phyloP scores from a whole-genome alignment of 2,113 vertebrate species.

The Zootoca vivipara region DNA sequence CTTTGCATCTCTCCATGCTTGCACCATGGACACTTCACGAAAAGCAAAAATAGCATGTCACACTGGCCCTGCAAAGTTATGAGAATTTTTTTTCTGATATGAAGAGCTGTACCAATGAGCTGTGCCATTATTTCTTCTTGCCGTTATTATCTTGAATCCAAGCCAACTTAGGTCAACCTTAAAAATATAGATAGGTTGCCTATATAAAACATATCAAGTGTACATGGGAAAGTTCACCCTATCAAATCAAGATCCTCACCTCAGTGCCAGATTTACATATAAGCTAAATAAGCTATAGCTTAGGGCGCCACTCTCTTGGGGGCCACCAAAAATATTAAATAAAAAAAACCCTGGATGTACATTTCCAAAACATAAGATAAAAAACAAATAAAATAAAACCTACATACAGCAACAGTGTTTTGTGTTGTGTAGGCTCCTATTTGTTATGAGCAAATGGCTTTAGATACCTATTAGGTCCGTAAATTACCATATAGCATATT shows the following conservation, averaged over 20 bases:
- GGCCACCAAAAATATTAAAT: too few species aligned
- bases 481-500: too few species aligned
- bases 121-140: not conserved
- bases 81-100: accelerated
- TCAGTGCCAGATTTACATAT: too few species aligned
- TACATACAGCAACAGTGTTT: too few species aligned
- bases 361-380: too few species aligned
- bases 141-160: not conserved
- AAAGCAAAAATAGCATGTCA: not conserved
- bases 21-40: accelerated
- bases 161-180: conserved; percentile 15
- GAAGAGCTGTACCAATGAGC: accelerated
- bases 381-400: too few species aligned
- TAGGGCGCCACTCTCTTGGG: too few species aligned
- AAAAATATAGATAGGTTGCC: not conserved
- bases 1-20: not conserved
- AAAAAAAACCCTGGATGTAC: too few species aligned
- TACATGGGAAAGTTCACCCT: not conserved
- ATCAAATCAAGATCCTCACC: not conserved
- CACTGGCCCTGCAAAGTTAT: not conserved
- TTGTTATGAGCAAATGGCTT: too few species aligned
- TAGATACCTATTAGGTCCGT: too few species aligned
- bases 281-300: too few species aligned
- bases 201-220: not conserved
- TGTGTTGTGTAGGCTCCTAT: too few species aligned